A percentile compares a stretch with the other conserved stretches of the same genome.
Evolutionary conservation across 2,797 vertebrate species (phyloP).

Genomic region (Myoxocephalus aenaeus): DNA sequence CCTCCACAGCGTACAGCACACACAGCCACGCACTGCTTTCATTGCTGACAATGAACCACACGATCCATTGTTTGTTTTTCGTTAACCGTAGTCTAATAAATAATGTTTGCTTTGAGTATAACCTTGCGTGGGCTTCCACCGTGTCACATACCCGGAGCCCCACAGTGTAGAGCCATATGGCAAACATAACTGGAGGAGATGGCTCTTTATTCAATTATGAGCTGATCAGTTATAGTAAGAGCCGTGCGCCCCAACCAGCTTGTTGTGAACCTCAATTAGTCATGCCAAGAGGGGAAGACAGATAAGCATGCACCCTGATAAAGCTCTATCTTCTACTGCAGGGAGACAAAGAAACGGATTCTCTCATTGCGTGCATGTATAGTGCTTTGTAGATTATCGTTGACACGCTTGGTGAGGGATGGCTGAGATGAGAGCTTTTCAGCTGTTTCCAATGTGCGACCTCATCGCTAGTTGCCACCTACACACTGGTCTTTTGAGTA

Average conservation of each 20-base stretch:
- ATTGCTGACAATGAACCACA: background rate
- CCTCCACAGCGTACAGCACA: background rate
- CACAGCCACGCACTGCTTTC: background rate
- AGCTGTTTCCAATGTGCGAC: no score
- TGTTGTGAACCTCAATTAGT: constrained; percentile 9
- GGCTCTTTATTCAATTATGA: constrained; percentile 1
- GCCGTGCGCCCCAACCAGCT: constrained; percentile 7
- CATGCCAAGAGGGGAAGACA: background rate
- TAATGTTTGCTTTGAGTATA: background rate
- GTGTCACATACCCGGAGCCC: background rate
- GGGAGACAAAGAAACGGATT: background rate
- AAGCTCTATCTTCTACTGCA: background rate
- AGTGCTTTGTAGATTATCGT: background rate
- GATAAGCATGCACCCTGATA: background rate
- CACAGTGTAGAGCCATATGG: constrained; percentile 1
- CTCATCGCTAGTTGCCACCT: no score
- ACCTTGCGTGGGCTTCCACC: background rate
- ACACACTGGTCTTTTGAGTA: no score
- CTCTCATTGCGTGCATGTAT: background rate
- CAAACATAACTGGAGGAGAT: constrained; percentile 8
- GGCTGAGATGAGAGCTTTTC: background rate
- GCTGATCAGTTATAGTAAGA: constrained; percentile 6
- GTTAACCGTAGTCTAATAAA: background rate
- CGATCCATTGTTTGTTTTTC: background rate
- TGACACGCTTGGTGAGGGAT: background rate